A percentile compares a stretch with the other conserved stretches of the same genome.
phyloP scores from a whole-genome alignment of 2,113 vertebrate genomes.

The Aleadryas rufinucha region DNA sequence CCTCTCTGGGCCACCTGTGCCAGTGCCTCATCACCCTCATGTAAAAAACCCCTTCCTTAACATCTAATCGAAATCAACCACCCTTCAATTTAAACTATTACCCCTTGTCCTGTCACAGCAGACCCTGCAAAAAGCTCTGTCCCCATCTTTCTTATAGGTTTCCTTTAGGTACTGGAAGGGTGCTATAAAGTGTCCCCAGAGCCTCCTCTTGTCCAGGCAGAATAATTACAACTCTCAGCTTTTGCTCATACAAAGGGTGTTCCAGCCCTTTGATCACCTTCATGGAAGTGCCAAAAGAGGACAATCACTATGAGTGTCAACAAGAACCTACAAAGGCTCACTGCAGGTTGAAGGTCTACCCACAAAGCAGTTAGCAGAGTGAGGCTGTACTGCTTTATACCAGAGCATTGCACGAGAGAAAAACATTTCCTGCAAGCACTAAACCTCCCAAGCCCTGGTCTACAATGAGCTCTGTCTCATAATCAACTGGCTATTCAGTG shows the following conservation, averaged over 20 bases:
- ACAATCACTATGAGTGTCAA: not conserved
- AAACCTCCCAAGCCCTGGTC: not conserved
- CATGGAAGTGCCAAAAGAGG: not conserved
- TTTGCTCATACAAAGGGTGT: not conserved
- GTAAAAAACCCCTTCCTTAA: not conserved
- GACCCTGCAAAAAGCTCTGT: not conserved
- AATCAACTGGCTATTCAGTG: not conserved
- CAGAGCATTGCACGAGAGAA: not conserved
- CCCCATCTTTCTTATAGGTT: not conserved
- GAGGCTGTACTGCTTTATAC: not conserved
- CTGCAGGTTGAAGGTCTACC: not conserved
- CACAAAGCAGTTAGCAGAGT: not conserved
- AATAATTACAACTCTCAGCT: not conserved
- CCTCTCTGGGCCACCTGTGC: not conserved
- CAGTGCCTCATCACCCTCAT: not conserved
- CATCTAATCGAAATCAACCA: accelerated
- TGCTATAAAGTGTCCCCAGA: no score
- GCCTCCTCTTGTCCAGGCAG: not conserved
- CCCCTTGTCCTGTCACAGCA: not conserved
- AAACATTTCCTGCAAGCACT: not conserved
- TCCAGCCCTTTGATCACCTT: not conserved
- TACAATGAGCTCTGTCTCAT: not conserved
- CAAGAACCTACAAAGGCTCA: not conserved
- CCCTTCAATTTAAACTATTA: not conserved
- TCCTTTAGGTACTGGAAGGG: not conserved